Percentiles rank a stretch among this genome's conserved stretches.
Evolutionary conservation across 2,888 invertebrate genomes (phyloP).

Genomic region (Philhelius pedissequus): DNA sequence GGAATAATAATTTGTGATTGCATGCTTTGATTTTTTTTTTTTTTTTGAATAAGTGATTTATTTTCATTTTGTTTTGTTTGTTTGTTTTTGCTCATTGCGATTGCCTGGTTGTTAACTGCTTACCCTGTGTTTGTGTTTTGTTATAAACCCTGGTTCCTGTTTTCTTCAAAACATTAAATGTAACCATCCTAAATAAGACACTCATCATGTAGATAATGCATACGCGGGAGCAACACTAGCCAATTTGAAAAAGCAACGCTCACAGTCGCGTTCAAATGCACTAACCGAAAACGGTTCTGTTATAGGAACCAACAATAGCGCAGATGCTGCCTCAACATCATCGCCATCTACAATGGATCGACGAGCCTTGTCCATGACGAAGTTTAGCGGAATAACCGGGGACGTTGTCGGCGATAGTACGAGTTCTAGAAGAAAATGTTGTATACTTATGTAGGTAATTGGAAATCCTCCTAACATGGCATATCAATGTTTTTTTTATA

Average conservation of each 20-base stretch:
- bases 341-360: constrained; percentile 72
- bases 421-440: constrained; percentile 86
- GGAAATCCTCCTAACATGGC: constrained; percentile 14
- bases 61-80: constrained; percentile 30
- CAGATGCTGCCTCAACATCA: constrained; percentile 73
- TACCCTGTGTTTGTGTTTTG: constrained; percentile 37
- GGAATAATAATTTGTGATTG: background rate
- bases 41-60: constrained; percentile 30
- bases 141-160: constrained; percentile 24
- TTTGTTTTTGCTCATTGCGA: constrained; percentile 3
- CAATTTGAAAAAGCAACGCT: constrained; percentile 95
- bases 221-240: constrained; percentile 84
- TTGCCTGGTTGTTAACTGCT: constrained; percentile 28
- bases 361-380: constrained; percentile 76
- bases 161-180: constrained; percentile 28
- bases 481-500: constrained; percentile 53
- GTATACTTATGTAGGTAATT: constrained; percentile 83
- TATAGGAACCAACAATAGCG: constrained; percentile 76
- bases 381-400: constrained; percentile 87
- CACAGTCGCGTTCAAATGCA: constrained; percentile 85
- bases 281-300: constrained; percentile 79
- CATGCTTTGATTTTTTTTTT: constrained; percentile 22
- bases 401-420: constrained; percentile 87
- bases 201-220: constrained; percentile 72
- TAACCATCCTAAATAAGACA: constrained; percentile 69